These are phyloP conservation scores for Heliothis virescens DNA, from an alignment of 1,140 invertebrate species.

Conservation along the genomic window DNA sequence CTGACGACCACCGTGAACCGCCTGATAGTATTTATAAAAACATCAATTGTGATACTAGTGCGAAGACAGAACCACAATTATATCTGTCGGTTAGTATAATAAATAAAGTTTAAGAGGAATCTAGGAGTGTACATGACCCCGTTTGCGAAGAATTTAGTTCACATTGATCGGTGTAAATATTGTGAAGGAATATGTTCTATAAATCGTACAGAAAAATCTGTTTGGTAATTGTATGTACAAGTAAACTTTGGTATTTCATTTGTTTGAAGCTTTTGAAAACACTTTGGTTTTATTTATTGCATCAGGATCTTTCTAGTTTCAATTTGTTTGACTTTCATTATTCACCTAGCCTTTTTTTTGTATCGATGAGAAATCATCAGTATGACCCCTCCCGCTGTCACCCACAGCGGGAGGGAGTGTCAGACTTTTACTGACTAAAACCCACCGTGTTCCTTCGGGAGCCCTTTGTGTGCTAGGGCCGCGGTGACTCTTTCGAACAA, in stretches of 20 bases:
- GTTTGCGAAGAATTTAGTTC: slow-evolving; percentile 36
- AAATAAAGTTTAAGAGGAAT: slow-evolving; percentile 19
- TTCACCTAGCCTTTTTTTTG: too few relatives aligned
- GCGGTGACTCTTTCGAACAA: too few relatives aligned
- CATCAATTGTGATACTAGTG: not conserved
- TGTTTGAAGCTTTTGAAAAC: not conserved
- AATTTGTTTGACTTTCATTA: too few relatives aligned
- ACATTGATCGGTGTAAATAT: slow-evolving; percentile 22
- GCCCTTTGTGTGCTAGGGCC: too few relatives aligned
- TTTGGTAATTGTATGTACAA: not conserved
- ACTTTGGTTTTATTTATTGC: too few relatives aligned
- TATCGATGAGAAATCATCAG: too few relatives aligned
- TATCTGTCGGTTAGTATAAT: slow-evolving; percentile 4
- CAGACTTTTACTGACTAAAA: too few relatives aligned
- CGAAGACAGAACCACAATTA: slow-evolving; percentile 32
- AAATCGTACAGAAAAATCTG: not conserved
- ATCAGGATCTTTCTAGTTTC: too few relatives aligned
- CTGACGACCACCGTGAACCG: not conserved
- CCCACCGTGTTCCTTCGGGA: too few relatives aligned
- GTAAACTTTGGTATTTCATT: not conserved
- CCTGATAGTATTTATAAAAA: slow-evolving; percentile 10
- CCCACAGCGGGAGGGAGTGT: too few relatives aligned
- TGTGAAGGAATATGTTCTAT: slow-evolving; percentile 4
- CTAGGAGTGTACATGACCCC: slow-evolving; percentile 6
- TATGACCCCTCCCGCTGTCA: too few relatives aligned